Evolutionary conservation across 2,113 vertebrate species (phyloP).

Genomic region (Cisticola juncidis): DNA sequence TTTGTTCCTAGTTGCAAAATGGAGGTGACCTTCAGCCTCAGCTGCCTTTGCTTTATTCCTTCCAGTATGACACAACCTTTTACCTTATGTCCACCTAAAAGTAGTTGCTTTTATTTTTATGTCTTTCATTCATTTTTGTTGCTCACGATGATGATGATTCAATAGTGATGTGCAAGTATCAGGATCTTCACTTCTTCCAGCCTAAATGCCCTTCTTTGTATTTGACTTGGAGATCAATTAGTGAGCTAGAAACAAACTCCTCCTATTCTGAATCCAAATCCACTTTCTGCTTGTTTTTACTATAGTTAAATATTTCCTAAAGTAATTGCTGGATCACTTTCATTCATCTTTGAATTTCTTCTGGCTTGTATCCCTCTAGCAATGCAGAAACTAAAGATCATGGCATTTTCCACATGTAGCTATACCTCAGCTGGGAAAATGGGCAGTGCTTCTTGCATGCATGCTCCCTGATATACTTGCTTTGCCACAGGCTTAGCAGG

Average conservation of each 20-base stretch:
- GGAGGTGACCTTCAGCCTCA: neutral
- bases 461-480: neutral
- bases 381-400: neutral
- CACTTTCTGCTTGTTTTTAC: neutral
- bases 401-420: neutral
- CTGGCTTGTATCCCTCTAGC: neutral
- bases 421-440: neutral
- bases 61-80: neutral
- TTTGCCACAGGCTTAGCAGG: neutral
- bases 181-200: neutral
- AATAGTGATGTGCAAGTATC: neutral
- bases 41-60: neutral
- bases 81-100: neutral
- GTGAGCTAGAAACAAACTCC: neutral
- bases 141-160: neutral
- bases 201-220: neutral
- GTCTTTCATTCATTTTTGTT: neutral
- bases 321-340: neutral
- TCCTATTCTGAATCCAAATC: neutral
- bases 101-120: neutral
- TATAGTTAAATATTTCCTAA: neutral
- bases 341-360: neutral
- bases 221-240: neutral
- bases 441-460: neutral
- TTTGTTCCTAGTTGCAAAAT: neutral